Percentiles rank a stretch among this genome's conserved stretches.
Conservation (phyloP, 2,113 vertebrate genomes). For the Antennarius striatus region DNA sequence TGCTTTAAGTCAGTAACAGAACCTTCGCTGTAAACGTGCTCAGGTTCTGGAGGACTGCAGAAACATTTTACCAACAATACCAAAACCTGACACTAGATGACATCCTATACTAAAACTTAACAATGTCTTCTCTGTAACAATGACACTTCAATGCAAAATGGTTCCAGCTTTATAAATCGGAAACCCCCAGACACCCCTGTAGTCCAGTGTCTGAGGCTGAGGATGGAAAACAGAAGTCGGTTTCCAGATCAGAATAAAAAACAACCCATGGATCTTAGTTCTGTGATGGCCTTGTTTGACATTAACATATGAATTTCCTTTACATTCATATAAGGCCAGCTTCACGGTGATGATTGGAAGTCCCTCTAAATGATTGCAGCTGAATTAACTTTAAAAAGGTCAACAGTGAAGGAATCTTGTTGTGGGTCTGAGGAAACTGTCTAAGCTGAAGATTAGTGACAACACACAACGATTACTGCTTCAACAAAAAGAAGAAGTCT, state of each 20-base stretch:
- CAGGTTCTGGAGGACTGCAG: too few relatives aligned
- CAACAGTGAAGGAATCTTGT: background rate
- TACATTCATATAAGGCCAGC: too few relatives aligned
- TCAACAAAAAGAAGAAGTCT: background rate
- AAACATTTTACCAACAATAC: constrained; percentile 20
- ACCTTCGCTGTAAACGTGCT: too few relatives aligned
- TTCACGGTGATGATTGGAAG: background rate
- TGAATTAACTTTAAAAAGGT: background rate
- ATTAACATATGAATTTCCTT: too few relatives aligned
- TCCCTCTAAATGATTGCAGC: background rate
- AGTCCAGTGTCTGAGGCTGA: background rate
- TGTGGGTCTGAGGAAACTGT: background rate
- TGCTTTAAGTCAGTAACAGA: too few relatives aligned
- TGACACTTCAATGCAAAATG: constrained; percentile 65
- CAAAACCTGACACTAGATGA: constrained; percentile 53
- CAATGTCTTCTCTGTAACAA: constrained; percentile 40
- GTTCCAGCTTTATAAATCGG: constrained; percentile 53
- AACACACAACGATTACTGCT: too few relatives aligned
- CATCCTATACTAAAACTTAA: constrained; percentile 30
- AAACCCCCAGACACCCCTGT: constrained; percentile 33
- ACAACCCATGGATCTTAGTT: background rate
- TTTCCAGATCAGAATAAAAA: background rate
- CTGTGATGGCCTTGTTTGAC: background rate
- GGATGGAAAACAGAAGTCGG: background rate
- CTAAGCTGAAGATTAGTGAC: too few relatives aligned